Evolutionary conservation across 53 echinoderm and acorn worm species (phyloP).

Genomic region (Holothuria leucospilota): DNA sequence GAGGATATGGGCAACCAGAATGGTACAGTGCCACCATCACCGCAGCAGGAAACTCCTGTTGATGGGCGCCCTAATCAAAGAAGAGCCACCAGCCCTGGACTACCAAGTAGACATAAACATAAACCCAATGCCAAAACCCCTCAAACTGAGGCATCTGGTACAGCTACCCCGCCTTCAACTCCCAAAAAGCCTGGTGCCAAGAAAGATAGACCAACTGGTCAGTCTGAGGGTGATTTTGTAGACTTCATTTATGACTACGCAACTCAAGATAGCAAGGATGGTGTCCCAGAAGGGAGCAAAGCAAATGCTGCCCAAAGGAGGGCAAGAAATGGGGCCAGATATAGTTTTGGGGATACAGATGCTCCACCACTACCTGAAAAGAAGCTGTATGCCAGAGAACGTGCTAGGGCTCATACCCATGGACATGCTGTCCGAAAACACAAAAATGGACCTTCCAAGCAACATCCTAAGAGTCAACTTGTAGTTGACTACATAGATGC

Average conservation of each 20-base stretch:
- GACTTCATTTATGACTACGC: slow-evolving; percentile 95
- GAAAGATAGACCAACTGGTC: slow-evolving; percentile 2
- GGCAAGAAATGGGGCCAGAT: slow-evolving; percentile 53
- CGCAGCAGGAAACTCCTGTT: slow-evolving; percentile 46
- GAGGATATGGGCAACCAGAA: slow-evolving; percentile 95
- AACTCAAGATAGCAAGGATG: slow-evolving; percentile 73
- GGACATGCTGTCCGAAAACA: slow-evolving; percentile 85
- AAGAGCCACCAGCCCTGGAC: slow-evolving; percentile 86
- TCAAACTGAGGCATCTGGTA: slow-evolving; percentile 52
- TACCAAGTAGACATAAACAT: slow-evolving; percentile 67
- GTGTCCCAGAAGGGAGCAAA: slow-evolving; percentile 47
- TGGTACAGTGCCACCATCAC: slow-evolving; percentile 66
- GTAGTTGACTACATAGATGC: slow-evolving; percentile 90
- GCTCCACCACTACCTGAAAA: slow-evolving; percentile 58
- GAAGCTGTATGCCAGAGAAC: slow-evolving; percentile 73
- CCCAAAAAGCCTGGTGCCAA: slow-evolving; percentile 53
- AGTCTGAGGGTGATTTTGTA: slow-evolving; percentile 70
- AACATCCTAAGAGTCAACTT: slow-evolving; percentile 86
- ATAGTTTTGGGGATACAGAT: slow-evolving; percentile 63
- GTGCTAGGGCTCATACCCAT: slow-evolving; percentile 90
- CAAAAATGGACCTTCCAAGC: slow-evolving; percentile 74
- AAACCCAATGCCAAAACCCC: slow-evolving; percentile 66
- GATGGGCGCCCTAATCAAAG: slow-evolving; percentile 76
- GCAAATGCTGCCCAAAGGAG: slow-evolving; percentile 37
- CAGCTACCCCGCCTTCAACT: slow-evolving; percentile 24